phyloP scores from a whole-genome alignment of 2,113 vertebrate species.

The Sigmodon hispidus region DNA sequence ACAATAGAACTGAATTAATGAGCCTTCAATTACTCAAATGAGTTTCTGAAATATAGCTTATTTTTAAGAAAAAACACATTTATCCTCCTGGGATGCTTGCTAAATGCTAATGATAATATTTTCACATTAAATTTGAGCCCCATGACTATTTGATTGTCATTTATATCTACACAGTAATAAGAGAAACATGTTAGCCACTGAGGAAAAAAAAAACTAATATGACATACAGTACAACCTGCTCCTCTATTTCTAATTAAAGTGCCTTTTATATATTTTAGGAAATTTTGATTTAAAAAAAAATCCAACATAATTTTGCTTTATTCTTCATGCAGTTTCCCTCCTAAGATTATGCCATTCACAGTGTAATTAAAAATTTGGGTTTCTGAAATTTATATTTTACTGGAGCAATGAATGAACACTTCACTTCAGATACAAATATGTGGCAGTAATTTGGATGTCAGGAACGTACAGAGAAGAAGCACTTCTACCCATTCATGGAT shows the following conservation, averaged over 20 bases:
- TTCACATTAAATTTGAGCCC: constrained; percentile 7
- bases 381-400: neutral
- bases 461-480: neutral
- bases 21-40: neutral
- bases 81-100: neutral
- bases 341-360: neutral
- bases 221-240: neutral
- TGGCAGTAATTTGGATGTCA: neutral
- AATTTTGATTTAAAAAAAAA: neutral
- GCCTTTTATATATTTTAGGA: neutral
- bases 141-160: neutral
- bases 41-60: neutral
- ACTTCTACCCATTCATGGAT: neutral
- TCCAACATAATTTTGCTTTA: neutral
- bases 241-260: neutral
- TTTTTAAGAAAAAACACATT: constrained; percentile 23
- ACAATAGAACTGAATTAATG: neutral
- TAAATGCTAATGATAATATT: constrained; percentile 13
- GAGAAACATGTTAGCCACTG: neutral
- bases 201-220: neutral
- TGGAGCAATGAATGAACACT: neutral
- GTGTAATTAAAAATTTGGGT: neutral
- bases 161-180: constrained; percentile 6
- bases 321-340: neutral
- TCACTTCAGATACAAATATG: constrained; percentile 15